phyloP scores from a whole-genome alignment of 2,113 vertebrate species.

The Varanus salvator region DNA sequence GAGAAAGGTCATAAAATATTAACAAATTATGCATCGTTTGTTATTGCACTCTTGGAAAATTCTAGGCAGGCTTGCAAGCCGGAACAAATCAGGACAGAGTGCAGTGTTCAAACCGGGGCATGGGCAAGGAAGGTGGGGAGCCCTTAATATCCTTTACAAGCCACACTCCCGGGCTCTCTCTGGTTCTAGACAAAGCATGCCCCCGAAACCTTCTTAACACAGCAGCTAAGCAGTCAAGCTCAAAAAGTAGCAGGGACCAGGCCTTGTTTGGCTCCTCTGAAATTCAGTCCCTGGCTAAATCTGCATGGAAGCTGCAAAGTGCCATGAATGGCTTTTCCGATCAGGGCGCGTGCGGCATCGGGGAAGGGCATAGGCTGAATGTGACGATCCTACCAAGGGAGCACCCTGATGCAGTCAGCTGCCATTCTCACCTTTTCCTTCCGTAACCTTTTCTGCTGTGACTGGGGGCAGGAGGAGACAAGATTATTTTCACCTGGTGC shows the following conservation, averaged over 20 bases:
- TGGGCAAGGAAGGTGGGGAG: too few relatives aligned
- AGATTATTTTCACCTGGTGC: neutral
- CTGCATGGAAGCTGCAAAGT: neutral
- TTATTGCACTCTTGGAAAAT: neutral
- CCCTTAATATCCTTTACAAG: neutral
- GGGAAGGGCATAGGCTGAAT: neutral
- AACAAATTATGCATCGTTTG: neutral
- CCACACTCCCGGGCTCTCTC: neutral
- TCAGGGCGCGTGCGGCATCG: neutral
- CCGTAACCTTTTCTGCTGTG: neutral
- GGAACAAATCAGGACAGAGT: neutral
- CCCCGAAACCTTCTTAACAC: neutral
- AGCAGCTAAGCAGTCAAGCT: neutral
- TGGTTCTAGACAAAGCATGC: neutral
- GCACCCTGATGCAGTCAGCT: neutral
- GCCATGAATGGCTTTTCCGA: neutral
- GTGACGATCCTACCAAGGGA: neutral
- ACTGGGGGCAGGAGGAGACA: too few relatives aligned
- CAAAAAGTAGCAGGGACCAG: neutral
- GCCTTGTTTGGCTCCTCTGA: neutral
- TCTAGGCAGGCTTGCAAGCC: neutral
- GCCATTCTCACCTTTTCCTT: neutral
- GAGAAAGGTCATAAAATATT: constrained; percentile 2
- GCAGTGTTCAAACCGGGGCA: neutral
- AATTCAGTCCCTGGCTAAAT: neutral